These are phyloP conservation scores for Rhagoletis zephyria DNA, from an alignment of 1,140 invertebrate genomes.

Conservation along the genomic window DNA sequence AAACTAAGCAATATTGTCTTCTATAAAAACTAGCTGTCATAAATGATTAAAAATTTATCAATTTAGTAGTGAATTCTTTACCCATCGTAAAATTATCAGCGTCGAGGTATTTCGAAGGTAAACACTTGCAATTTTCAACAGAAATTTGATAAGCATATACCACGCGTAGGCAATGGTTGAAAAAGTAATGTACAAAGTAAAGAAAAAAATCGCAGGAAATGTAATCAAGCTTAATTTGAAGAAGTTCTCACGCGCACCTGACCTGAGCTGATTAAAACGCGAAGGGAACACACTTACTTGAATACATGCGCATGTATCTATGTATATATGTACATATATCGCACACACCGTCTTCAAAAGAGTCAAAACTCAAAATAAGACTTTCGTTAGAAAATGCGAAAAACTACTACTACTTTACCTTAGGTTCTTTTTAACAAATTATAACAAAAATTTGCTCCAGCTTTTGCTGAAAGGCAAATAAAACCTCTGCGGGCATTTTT, in stretches of 20 bases:
- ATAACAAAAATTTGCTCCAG: too few relatives aligned
- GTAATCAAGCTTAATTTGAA: background rate
- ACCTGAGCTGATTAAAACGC: background rate
- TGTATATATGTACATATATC: background rate
- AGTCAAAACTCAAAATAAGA: too few relatives aligned
- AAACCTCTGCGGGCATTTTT: too few relatives aligned
- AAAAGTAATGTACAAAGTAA: background rate
- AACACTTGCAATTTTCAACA: background rate
- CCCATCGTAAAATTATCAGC: too few relatives aligned
- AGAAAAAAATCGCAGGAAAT: background rate
- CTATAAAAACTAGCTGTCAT: background rate
- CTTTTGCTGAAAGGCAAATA: too few relatives aligned
- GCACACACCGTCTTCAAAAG: background rate
- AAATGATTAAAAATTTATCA: too few relatives aligned
- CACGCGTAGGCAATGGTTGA: background rate
- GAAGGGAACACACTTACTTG: background rate
- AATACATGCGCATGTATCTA: background rate
- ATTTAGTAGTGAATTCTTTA: too few relatives aligned
- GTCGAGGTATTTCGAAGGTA: background rate
- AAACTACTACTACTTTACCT: too few relatives aligned
- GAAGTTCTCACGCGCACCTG: background rate
- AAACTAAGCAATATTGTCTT: background rate
- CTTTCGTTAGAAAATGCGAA: too few relatives aligned
- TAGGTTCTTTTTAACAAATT: too few relatives aligned
- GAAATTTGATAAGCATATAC: background rate